Conservation (phyloP, 2,797 vertebrate genomes). For the Pyrocephalus nanus region DNA sequence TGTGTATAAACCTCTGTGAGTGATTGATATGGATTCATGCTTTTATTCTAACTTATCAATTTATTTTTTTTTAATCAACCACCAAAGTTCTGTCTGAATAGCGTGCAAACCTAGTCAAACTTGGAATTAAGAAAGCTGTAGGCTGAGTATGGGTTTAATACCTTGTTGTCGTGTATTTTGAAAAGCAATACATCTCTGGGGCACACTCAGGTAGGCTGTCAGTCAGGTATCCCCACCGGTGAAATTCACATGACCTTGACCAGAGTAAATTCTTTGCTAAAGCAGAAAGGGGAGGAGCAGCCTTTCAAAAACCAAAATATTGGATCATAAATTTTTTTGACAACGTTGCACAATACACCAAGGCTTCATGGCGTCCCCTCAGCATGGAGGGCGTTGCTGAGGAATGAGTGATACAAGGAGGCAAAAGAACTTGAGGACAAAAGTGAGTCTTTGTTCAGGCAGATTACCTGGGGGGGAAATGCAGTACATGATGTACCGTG, state of each 20-base stretch:
- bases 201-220: neutral
- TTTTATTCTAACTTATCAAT: slow-evolving; percentile 6
- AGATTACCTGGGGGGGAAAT: slow-evolving; percentile 41
- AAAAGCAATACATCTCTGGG: slow-evolving; percentile 9
- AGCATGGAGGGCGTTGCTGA: slow-evolving; percentile 16
- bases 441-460: slow-evolving; percentile 43
- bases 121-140: neutral
- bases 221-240: neutral
- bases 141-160: neutral
- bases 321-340: slow-evolving; percentile 59
- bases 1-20: slow-evolving; percentile 4
- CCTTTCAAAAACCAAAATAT: neutral
- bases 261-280: slow-evolving; percentile 31
- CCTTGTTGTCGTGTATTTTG: neutral
- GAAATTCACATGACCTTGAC: slow-evolving; percentile 34
- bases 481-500: slow-evolving; percentile 5
- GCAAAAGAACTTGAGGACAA: slow-evolving; percentile 25
- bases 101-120: neutral
- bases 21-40: slow-evolving; percentile 33
- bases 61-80: neutral
- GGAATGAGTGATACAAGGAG: neutral
- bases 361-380: neutral
- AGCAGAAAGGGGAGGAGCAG: slow-evolving; percentile 28
- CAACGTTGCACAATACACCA: slow-evolving; percentile 20
- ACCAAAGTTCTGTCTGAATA: neutral